Conservation (phyloP, 2,113 vertebrate species). For the Python bivittatus region DNA sequence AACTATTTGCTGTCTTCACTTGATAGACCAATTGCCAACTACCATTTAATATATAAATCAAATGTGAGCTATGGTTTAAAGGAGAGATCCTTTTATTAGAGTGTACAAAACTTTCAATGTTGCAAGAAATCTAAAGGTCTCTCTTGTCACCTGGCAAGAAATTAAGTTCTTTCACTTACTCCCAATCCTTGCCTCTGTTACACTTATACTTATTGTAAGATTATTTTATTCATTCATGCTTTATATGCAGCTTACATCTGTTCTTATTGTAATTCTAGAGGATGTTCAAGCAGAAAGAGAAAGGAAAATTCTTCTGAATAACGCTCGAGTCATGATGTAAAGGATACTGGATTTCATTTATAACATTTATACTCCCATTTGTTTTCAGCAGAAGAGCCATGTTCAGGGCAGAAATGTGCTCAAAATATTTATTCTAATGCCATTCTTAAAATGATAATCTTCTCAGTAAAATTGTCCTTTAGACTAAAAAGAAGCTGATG, state of each 20-base stretch:
- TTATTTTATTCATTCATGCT: neutral
- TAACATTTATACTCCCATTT: neutral
- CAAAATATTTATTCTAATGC: neutral
- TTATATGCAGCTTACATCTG: neutral
- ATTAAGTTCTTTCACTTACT: neutral
- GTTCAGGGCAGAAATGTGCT: neutral
- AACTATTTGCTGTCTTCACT: neutral
- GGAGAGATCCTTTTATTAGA: neutral
- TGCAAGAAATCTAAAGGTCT: neutral
- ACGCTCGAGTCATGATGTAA: neutral
- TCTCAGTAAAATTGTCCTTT: conserved; percentile 3
- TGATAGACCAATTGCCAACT: neutral
- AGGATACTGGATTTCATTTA: conserved; percentile 3
- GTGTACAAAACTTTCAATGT: neutral
- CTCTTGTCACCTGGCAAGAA: neutral
- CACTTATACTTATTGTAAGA: neutral
- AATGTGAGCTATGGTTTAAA: neutral
- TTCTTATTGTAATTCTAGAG: neutral
- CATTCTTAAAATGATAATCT: neutral
- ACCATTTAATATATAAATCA: neutral
- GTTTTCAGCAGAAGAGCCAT: neutral
- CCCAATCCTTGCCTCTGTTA: neutral
- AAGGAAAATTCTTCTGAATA: neutral
- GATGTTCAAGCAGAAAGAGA: neutral
- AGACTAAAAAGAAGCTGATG: neutral